Conservation (phyloP, 2,888 invertebrate species). For the Spodoptera exigua region DNA sequence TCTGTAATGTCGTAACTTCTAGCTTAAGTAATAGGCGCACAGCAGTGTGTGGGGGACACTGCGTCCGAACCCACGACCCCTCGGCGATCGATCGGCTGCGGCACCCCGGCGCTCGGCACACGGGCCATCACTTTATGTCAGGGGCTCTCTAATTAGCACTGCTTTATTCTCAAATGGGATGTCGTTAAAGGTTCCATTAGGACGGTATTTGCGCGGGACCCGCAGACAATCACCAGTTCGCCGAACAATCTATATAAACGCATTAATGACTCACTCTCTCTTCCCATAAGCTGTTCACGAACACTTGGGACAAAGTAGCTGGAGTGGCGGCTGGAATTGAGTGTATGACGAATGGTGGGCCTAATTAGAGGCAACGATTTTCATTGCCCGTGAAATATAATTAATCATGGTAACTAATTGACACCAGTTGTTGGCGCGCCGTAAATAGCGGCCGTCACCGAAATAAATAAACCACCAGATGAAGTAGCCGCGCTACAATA, state of each 20-base stretch:
- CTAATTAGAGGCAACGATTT: constrained; percentile 49
- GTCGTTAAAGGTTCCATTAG: constrained; percentile 67
- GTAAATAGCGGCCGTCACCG: constrained; percentile 28
- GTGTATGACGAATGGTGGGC: constrained; percentile 25
- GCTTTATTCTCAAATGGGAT: constrained; percentile 67
- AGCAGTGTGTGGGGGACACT: constrained; percentile 38
- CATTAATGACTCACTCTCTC: constrained; percentile 47
- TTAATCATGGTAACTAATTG: constrained; percentile 59
- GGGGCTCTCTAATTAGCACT: constrained; percentile 67
- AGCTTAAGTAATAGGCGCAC: constrained; percentile 57
- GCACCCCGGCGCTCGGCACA: constrained; percentile 32
- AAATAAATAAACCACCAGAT: constrained; percentile 56
- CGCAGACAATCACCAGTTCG: constrained; percentile 51
- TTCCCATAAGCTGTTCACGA: constrained; percentile 29
- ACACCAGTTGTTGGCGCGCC: constrained; percentile 33
- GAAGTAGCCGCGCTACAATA: constrained; percentile 12
- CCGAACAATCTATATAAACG: constrained; percentile 41
- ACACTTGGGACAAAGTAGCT: constrained; percentile 19
- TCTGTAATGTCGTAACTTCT: constrained; percentile 54
- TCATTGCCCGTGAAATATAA: constrained; percentile 53
- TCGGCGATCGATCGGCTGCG: constrained; percentile 50
- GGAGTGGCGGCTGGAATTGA: constrained; percentile 23
- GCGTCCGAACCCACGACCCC: constrained; percentile 46
- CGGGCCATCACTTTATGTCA: constrained; percentile 44
- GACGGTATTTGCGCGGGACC: constrained; percentile 52